Conservation (phyloP, 1,140 invertebrate genomes). For the Aphis gossypii region DNA sequence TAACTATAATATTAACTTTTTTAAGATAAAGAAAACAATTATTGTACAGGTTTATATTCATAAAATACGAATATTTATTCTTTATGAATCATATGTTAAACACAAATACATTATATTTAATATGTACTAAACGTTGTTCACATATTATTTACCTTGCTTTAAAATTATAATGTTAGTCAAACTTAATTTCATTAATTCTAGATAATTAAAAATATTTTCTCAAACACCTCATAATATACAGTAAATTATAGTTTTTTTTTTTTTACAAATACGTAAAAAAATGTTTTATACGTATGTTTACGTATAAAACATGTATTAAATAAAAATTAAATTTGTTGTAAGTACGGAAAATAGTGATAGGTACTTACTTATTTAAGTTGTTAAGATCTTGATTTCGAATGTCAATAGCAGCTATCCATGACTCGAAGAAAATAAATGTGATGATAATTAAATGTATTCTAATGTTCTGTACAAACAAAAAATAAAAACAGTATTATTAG, state of each 20-base stretch:
- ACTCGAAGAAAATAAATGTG: slow-evolving; percentile 9
- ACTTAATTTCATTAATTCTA: neutral
- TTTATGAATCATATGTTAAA: too few relatives aligned
- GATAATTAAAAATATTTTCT: neutral
- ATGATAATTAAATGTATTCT: neutral
- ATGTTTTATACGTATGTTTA: neutral
- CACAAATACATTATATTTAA: neutral
- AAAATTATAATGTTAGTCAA: neutral
- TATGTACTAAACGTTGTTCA: neutral
- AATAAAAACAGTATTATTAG: neutral
- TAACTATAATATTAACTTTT: too few relatives aligned
- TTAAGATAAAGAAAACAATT: too few relatives aligned
- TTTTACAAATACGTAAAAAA: too few relatives aligned
- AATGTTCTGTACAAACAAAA: slow-evolving; percentile 17
- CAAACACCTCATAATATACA: neutral
- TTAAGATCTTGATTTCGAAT: neutral
- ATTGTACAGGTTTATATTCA: too few relatives aligned
- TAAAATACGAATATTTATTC: too few relatives aligned
- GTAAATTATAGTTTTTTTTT: too few relatives aligned
- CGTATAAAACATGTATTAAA: neutral
- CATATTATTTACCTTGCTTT: neutral
- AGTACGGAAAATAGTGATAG: neutral
- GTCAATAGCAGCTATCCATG: slow-evolving; percentile 6
- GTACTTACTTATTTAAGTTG: slow-evolving; percentile 20
- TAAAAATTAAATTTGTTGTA: neutral